Evolutionary conservation across 2,888 invertebrate species (phyloP).

Genomic region (Acanthopleura granulata): DNA sequence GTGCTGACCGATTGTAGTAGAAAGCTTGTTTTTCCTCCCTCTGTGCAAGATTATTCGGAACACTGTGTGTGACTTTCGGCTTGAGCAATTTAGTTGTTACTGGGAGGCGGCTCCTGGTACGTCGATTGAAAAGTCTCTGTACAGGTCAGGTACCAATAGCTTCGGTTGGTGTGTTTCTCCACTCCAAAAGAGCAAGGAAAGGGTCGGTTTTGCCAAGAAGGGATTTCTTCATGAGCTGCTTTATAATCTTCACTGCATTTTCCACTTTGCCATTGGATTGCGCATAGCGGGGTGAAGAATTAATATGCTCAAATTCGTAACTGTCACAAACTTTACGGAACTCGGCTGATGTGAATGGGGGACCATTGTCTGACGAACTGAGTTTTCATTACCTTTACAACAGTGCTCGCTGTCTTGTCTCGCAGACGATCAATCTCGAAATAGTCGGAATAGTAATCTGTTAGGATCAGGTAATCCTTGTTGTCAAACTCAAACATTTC

Average conservation of each 20-base stretch:
- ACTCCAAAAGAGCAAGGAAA: constrained; percentile 19
- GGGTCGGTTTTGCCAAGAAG: constrained; percentile 11
- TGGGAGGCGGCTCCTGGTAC: constrained; percentile 5
- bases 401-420: constrained; percentile 5
- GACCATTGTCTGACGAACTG: constrained; percentile 28
- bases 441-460: too few species aligned
- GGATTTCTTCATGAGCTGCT: constrained; percentile 16
- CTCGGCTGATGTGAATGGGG: constrained; percentile 21
- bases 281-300: constrained; percentile 20
- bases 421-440: constrained; percentile 19
- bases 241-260: constrained; percentile 22
- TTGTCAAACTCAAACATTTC: too few species aligned
- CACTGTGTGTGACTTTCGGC: not conserved
- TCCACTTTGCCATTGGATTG: constrained; percentile 23
- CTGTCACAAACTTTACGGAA: constrained; percentile 18
- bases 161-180: constrained; percentile 11
- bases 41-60: not conserved
- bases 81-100: not conserved
- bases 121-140: constrained; percentile 18
- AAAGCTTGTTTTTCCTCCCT: not conserved
- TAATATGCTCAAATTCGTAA: constrained; percentile 19
- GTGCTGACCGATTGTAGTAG: constrained; percentile 6
- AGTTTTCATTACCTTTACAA: constrained; percentile 20
- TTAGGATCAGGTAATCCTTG: too few species aligned
- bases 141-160: too few species aligned